Conservation (phyloP, 1,140 invertebrate genomes). For the Tenebrio molitor region DNA sequence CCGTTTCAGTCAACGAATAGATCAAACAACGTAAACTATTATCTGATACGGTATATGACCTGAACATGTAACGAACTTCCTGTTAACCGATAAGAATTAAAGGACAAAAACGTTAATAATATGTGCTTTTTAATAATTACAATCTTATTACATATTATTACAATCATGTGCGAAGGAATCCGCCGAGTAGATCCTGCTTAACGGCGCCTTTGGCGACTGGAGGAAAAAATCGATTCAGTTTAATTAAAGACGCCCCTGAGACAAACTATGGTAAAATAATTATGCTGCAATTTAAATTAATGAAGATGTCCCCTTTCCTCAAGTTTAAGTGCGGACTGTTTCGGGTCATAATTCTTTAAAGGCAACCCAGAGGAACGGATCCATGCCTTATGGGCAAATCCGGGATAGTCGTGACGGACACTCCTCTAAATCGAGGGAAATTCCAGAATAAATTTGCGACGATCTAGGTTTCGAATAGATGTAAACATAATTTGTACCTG, state of each 20-base stretch:
- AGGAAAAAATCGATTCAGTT: neutral
- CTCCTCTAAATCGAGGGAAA: conserved; percentile 14
- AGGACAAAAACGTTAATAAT: too few relatives aligned
- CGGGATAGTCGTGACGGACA: neutral
- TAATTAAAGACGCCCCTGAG: conserved; percentile 5
- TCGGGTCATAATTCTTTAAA: conserved; percentile 25
- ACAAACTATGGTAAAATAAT: conserved; percentile 16
- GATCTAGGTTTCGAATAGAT: neutral
- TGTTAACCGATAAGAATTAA: too few relatives aligned
- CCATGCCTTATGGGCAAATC: conserved; percentile 5
- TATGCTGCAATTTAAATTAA: conserved; percentile 27
- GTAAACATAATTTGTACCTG: conserved; percentile 31
- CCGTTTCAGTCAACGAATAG: too few relatives aligned
- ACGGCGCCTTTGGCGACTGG: neutral
- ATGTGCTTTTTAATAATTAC: too few relatives aligned
- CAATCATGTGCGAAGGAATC: too few relatives aligned
- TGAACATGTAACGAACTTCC: too few relatives aligned
- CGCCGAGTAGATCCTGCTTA: too few relatives aligned
- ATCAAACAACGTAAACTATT: too few relatives aligned
- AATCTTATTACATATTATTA: too few relatives aligned
- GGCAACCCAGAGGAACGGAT: conserved; percentile 1
- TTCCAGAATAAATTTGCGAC: conserved; percentile 4
- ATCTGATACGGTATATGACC: too few relatives aligned
- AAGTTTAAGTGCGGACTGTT: conserved; percentile 11
- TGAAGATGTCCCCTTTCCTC: conserved; percentile 19